Evolutionary conservation across 2,888 invertebrate species (phyloP), one percentile per base, ranked within the genome.

Genomic region (Geophilus truncorum): DNA sequence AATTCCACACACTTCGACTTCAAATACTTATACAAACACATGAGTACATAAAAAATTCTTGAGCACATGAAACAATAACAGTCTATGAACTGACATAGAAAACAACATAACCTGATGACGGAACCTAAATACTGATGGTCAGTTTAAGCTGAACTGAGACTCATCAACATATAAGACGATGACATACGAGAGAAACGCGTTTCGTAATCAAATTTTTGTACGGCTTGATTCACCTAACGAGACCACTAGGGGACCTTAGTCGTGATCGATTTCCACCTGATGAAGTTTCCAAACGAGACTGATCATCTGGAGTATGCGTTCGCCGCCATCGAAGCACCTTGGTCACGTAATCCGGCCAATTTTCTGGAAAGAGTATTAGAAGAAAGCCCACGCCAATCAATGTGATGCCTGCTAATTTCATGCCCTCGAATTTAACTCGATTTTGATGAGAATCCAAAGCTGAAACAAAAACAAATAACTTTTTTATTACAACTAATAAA

Each of bases 301-400:
- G 80, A 15, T 80, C 81, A 79, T 89, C 88, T 84, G 89, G 88
- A 83, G 88, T 86, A 80, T 90, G 90, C 86, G 90, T 87, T 32
- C 82, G 25, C 28, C 81, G 77, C 77, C 80, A 95, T 95, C 95
- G 92, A 85, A 96, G 90, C 82, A 96, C 90, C 84, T 94, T 90
- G 85, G 95, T 95, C 87, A 96, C 94, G 87, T 96, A 96, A 87
- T 96, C 94, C 0, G 96, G 96, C 97, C 97, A 97, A 89, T 97
- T 96, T 87, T 95, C 95, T 0, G 97, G 97, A 84, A 97, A 93
- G 92, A 97, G 94, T 82, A 97, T 96, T 80, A 97, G 90, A 87
- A 95, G 93, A 89, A 97, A 96, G 80, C 97, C 96, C 80, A 95
- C 93, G 0, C 93, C 91, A 84, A 97, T 96, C 80, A 97, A 89